A percentile compares a stretch with the other conserved stretches of the same genome.
phyloP scores from a whole-genome alignment of 1,140 invertebrate species.

The Neodiprion fabricii region DNA sequence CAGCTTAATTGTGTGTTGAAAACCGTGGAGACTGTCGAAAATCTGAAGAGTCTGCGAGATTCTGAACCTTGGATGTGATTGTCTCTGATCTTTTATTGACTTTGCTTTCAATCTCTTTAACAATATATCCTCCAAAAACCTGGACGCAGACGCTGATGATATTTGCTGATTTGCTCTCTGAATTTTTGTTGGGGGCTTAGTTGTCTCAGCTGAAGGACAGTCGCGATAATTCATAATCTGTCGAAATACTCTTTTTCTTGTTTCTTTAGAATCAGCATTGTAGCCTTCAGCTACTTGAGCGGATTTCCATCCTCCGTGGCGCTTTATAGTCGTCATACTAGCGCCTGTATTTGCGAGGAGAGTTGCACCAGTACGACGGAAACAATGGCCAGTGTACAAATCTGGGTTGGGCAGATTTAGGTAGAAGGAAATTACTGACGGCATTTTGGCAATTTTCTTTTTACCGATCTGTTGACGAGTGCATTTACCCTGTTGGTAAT shows the following conservation, averaged over 20 bases:
- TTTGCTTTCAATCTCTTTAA: background rate
- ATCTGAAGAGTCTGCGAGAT: background rate
- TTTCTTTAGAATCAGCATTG: constrained; percentile 12
- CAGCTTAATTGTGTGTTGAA: background rate
- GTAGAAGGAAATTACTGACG: constrained; percentile 29
- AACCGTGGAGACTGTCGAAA: background rate
- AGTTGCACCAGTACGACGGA: constrained; percentile 30
- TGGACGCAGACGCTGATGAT: background rate
- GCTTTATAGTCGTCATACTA: constrained; percentile 33
- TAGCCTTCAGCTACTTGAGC: constrained; percentile 28
- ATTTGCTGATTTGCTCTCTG: background rate
- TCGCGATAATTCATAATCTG: background rate
- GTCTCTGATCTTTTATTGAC: background rate
- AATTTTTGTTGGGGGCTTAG: background rate
- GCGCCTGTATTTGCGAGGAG: constrained; percentile 35
- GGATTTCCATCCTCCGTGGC: constrained; percentile 33
- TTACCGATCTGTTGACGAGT: constrained; percentile 10
- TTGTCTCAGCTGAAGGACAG: background rate
- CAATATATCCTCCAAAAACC: background rate
- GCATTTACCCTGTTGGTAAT: constrained; percentile 16
- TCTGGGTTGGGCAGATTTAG: constrained; percentile 32
- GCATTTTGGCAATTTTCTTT: constrained; percentile 26
- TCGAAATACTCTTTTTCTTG: constrained; percentile 3
- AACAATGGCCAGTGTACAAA: constrained; percentile 36
- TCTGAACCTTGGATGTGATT: background rate